Evolutionary conservation across 2,797 vertebrate genomes (phyloP), one percentile per base, ranked within the genome.

Genomic region (Cuculus canorus): DNA sequence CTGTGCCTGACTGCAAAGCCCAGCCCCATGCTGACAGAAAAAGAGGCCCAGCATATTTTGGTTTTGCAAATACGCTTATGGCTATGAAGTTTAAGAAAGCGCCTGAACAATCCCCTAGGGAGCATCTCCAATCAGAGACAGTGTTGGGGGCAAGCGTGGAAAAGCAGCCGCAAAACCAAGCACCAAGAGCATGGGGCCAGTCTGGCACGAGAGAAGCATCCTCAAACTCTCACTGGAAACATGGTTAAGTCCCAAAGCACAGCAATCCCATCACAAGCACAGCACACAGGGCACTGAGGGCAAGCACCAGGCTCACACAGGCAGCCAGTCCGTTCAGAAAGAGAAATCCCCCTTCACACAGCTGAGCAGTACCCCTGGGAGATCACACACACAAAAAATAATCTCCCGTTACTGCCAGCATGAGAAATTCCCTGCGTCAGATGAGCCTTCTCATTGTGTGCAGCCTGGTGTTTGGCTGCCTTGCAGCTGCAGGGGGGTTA

Each of bases 211-310:
- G 18, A 47, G 21, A 27, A 79, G 52, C 37, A 73, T 11, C 24
- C 27, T 28, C 0, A 0, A n/a, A 64, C 5, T 16, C 45, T 43
- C 1, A 2, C 27, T 65, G 16, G 54, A 72, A 85, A 71, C 0
- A 0, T 2, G 5, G 19, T 2, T 1, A 57, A 87, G 14, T 18
- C 37, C 39, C 12, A 2, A 35, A 59, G 37, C 22, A 30, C 0
- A 0, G 57, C 6, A 21, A 45, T 25, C 30, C 33, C 45, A 17
- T 17, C 76, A 48, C 30, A 73, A 70, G 41, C 14, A 17, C 0
- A 41, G 35, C 35, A 39, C 4, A 19, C 22, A 41, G 33, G 71
- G 65, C 47, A 60, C n/a, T 0, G 4, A 57, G 33, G 33, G 41
- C 45, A 64, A 82, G n/a, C 41, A 50, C 54, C 9, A 6, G 48